A percentile compares a stretch with the other conserved stretches of the same genome.
These are phyloP conservation scores for Diorhabda carinulata DNA, from an alignment of 1,140 invertebrate genomes.

Conservation along the genomic window DNA sequence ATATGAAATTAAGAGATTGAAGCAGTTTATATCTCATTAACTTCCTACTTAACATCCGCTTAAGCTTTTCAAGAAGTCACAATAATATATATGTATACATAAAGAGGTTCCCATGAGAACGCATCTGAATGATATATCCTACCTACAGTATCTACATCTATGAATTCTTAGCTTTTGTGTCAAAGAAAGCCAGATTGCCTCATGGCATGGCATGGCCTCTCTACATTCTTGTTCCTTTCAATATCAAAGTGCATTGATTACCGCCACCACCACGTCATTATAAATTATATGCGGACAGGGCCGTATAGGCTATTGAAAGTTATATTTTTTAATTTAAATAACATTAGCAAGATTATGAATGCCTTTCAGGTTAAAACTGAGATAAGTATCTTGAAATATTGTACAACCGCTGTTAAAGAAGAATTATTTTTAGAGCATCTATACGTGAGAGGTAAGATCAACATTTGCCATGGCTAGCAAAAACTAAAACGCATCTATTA, in stretches of 20 bases:
- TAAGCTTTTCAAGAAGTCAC: background rate
- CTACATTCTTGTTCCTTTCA: background rate
- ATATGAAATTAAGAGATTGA: background rate
- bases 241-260: background rate
- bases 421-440: too few species aligned
- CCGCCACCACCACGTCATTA: background rate
- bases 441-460: too few species aligned
- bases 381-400: too few species aligned
- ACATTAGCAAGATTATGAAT: too few species aligned
- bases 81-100: constrained; percentile 1
- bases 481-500: too few species aligned
- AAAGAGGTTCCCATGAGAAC: background rate
- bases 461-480: too few species aligned
- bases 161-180: background rate
- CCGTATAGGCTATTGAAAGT: too few species aligned
- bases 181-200: background rate
- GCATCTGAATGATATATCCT: background rate
- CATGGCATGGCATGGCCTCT: background rate
- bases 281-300: too few species aligned
- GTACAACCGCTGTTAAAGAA: too few species aligned
- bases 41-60: background rate
- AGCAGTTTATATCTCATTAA: background rate
- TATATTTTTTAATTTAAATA: too few species aligned
- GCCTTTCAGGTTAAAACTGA: too few species aligned
- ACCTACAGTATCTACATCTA: background rate